These are phyloP conservation scores for Botrylloides violaceus DNA, from an alignment of 23 tunicate species.

Conservation along the genomic window DNA sequence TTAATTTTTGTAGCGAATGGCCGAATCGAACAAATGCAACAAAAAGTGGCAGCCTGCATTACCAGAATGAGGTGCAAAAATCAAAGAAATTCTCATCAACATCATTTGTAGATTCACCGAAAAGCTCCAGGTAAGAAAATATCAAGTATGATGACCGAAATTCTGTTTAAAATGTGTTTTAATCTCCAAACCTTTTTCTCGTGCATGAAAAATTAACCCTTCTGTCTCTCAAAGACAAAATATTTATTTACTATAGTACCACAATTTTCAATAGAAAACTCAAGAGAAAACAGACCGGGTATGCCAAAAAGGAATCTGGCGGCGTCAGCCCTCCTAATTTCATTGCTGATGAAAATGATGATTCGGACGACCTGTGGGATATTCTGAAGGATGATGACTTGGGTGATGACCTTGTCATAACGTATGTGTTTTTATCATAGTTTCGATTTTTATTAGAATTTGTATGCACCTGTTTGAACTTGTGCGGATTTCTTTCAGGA, in stretches of 20 bases:
- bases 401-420: slow-evolving; percentile 27
- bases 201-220: too few relatives aligned
- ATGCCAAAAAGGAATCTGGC: background rate
- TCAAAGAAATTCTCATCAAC: slow-evolving; percentile 11
- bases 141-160: too few relatives aligned
- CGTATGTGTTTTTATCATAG: too few relatives aligned
- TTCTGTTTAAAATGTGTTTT: too few relatives aligned
- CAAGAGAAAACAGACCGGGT: background rate
- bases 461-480: background rate
- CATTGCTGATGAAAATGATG: slow-evolving; percentile 24
- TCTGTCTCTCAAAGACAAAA: background rate
- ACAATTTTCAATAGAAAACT: background rate
- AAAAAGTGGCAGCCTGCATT: slow-evolving; percentile 6
- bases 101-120: background rate
- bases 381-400: slow-evolving; percentile 34
- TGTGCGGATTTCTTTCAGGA: background rate
- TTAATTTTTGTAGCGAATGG: slow-evolving; percentile 1
- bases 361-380: slow-evolving; percentile 41
- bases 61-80: slow-evolving; percentile 14
- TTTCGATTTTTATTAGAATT: too few relatives aligned
- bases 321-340: slow-evolving; percentile 26
- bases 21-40: slow-evolving; percentile 20
- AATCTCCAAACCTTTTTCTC: too few relatives aligned
- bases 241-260: background rate
- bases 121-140: background rate